Evolutionary conservation across 2,113 vertebrate species (phyloP), one percentile per base, ranked within the genome.

Genomic region (Clinocottus analis): DNA sequence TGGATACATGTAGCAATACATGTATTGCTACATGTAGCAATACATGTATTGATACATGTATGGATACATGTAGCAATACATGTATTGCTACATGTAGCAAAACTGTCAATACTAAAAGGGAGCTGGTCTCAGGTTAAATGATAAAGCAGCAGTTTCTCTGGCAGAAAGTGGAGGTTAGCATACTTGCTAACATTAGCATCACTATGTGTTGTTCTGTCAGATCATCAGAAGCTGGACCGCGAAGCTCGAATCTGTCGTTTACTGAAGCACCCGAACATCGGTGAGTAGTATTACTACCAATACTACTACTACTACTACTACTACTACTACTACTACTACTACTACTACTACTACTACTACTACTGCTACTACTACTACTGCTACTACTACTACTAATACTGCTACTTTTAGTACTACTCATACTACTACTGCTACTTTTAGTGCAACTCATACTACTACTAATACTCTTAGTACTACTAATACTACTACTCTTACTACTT

Each of bases 201-300:
- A n/a, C 17, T 33, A 13, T 77, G n/a, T 75, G 23, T 74, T 0
- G 69, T 82, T 21, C 89, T 45, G 13, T 58, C 85, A 94, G 94
- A 94, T 87, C 94, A 94, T 79, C 94, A 94, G 87, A 94, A 94
- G 90, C 80, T 94, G 87, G 94, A 94, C 78, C 90, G 94, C 7
- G 94, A 94, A 81, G 94, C 93, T 69, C 87, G 94, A 72, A 94
- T 94, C 87, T 94, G 94, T 83, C 91, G 94, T 56, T 75, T 94
- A 61, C 90, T 94, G 60, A 94, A 94, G 67, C 94, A 94, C 45
- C 85, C 93, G 12, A 94, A 94, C 82, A 94, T 94, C 0, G 94
- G 94, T 93, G 78, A 94, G 93, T 90, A 68, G 12, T 25, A n/a
- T 7, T 19, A 5, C 16, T 69, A 7, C 25, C 13, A 21, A 4